Evolutionary conservation across 2,797 vertebrate genomes (phyloP), one percentile per base, ranked within the genome.

Genomic region (Thalassophryne amazonica): DNA sequence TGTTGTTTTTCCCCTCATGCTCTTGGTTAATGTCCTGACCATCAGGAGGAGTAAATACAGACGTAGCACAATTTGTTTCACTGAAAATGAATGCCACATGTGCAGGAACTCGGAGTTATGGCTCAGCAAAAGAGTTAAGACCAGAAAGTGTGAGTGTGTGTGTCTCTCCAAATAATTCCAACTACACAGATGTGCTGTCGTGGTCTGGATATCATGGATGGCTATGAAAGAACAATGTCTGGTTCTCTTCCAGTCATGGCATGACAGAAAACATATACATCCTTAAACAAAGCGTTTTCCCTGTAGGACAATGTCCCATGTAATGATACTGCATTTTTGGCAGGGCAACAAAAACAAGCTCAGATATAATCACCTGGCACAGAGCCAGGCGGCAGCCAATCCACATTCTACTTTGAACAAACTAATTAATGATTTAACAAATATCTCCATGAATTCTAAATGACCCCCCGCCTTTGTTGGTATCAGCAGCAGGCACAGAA

Each of bases 81-180:
- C 27, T 66, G 43, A 65, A 71, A 85, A 88, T 83, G 31, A 79
- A 69, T 70, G 46, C 74, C 82, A 86, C 61, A 84, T 87, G 84
- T 80, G 69, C 67, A 83, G 75, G 69, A 83, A 69, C 74, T 69
- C 43, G 47, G 56, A 84, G 82, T 80, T 71, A 84, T 29, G 73
- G 71, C 81, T 86, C 73, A 76, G 62, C 69, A 80, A 71, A 72
- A 66, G 53, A 77, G 43, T 81, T 75, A 74, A 78, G 68, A 80
- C 69, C 69, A 73, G 48, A 73, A 80, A 72, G 80, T 79, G 69
- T 68, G 60, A 69, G 68, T 40, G 59, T n/a, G 7, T 52, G 11
- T 34, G 11, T 48, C 24, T 21, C 8, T 66, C 43, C 45, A 50
- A 71, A 76, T 75, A 71, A 77, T 23, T 71, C 51, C 38, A 45